A percentile compares a stretch with the other conserved stretches of the same genome.
These are phyloP conservation scores for Nipponacmea schrenckii DNA, from an alignment of 2,888 invertebrate genomes.

Conservation along the genomic window DNA sequence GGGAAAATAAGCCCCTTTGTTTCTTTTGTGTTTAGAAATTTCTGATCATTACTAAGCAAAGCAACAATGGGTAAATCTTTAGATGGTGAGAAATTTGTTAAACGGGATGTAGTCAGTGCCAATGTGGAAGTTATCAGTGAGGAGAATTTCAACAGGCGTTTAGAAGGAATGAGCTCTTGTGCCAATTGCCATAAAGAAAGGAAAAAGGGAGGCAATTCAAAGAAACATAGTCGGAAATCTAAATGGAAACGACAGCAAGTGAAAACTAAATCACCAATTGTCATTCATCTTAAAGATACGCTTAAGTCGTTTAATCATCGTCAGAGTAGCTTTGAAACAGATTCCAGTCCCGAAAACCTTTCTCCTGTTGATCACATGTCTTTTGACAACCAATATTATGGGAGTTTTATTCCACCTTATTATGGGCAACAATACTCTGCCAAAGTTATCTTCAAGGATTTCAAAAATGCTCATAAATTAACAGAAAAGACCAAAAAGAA, in stretches of 20 bases:
- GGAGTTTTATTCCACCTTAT: conserved; percentile 14
- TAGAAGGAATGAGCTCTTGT: conserved; percentile 55
- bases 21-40: too few relatives aligned
- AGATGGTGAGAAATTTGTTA: conserved; percentile 26
- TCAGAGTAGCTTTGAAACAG: conserved; percentile 42
- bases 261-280: conserved; percentile 57
- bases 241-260: conserved; percentile 30
- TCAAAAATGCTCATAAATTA: conserved; percentile 1
- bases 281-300: conserved; percentile 58
- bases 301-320: conserved; percentile 50
- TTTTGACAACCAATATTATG: conserved; percentile 11
- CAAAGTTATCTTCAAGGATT: background rate
- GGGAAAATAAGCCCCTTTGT: too few relatives aligned
- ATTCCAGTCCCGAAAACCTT: conserved; percentile 32
- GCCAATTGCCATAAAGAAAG: conserved; percentile 59
- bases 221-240: conserved; percentile 16
- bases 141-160: conserved; percentile 47
- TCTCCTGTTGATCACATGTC: conserved; percentile 34
- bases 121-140: conserved; percentile 55
- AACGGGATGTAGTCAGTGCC: conserved; percentile 51
- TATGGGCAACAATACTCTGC: background rate
- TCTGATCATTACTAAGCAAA: too few relatives aligned
- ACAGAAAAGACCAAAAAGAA: conserved; percentile 37
- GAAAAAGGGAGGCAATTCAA: conserved; percentile 18
- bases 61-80: too few relatives aligned